These are phyloP conservation scores for Sinotaia quadrata DNA, from an alignment of 2,888 invertebrate genomes.

Conservation along the genomic window DNA sequence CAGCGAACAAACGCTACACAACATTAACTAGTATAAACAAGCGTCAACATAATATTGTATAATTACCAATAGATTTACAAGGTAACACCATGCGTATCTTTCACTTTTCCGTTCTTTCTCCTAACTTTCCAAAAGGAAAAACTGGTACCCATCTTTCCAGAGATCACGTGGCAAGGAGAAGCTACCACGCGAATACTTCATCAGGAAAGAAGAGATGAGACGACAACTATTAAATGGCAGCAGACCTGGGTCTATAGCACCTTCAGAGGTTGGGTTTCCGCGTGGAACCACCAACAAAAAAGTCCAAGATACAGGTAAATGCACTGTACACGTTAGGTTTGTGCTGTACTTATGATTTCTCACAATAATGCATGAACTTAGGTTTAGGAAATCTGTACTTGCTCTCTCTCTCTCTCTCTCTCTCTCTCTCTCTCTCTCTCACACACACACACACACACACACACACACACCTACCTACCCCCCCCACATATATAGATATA, in stretches of 20 bases:
- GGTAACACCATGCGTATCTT: no score
- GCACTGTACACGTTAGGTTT: no score
- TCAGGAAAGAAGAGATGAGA: slow-evolving; percentile 30
- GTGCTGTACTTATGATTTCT: no score
- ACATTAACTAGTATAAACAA: no score
- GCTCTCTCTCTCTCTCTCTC: slow-evolving; percentile 7
- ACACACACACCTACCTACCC: not conserved
- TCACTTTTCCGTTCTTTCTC: not conserved
- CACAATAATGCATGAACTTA: no score
- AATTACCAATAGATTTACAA: no score
- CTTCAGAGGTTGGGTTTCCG: slow-evolving; percentile 12
- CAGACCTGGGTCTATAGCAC: slow-evolving; percentile 10
- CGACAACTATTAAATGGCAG: slow-evolving; percentile 15
- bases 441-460: slow-evolving; percentile 6
- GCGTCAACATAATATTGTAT: no score
- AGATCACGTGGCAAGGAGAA: slow-evolving; percentile 29
- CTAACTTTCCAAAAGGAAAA: slow-evolving; percentile 26
- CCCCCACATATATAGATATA: not conserved
- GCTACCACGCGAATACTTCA: slow-evolving; percentile 32
- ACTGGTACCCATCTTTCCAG: slow-evolving; percentile 28
- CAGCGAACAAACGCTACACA: no score
- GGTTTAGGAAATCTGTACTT: no score
- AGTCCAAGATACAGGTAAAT: slow-evolving; percentile 18
- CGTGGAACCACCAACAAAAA: not conserved
- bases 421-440: not conserved